phyloP scores from a whole-genome alignment of 2,888 invertebrate species.

The Dryocosmus kuriphilus region DNA sequence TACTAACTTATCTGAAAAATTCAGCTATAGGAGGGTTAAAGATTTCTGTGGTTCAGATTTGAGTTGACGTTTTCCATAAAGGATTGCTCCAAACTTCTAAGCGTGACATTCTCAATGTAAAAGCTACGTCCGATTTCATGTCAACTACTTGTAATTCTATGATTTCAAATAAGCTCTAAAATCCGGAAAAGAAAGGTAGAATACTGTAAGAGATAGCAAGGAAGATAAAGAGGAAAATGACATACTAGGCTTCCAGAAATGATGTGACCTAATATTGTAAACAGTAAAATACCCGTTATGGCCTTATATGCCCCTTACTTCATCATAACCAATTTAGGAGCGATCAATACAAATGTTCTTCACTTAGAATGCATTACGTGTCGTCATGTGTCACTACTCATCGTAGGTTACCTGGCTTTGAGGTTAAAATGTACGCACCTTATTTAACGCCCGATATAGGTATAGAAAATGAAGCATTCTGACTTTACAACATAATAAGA shows the following conservation, averaged over 20 bases:
- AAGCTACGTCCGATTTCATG: too few species aligned
- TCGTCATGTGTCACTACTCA: not conserved
- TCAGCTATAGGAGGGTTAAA: too few species aligned
- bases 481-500: not conserved
- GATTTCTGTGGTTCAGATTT: too few species aligned
- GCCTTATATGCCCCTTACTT: too few species aligned
- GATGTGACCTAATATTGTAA: slow-evolving; percentile 1
- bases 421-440: not conserved
- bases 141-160: not conserved
- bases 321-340: slow-evolving; percentile 24
- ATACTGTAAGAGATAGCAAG: not conserved
- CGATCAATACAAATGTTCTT: not conserved
- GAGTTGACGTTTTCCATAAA: too few species aligned
- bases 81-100: too few species aligned
- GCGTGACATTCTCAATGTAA: too few species aligned
- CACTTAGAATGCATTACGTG: not conserved
- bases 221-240: not conserved
- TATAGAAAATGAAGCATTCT: not conserved
- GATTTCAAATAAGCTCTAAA: not conserved
- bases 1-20: too few species aligned
- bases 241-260: not conserved
- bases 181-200: not conserved
- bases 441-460: not conserved
- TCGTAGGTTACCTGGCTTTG: not conserved
- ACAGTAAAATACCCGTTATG: not conserved